A percentile compares a stretch with the other conserved stretches of the same genome.
phyloP scores from a whole-genome alignment of 2,797 vertebrate genomes.

The Garrulus glandarius region DNA sequence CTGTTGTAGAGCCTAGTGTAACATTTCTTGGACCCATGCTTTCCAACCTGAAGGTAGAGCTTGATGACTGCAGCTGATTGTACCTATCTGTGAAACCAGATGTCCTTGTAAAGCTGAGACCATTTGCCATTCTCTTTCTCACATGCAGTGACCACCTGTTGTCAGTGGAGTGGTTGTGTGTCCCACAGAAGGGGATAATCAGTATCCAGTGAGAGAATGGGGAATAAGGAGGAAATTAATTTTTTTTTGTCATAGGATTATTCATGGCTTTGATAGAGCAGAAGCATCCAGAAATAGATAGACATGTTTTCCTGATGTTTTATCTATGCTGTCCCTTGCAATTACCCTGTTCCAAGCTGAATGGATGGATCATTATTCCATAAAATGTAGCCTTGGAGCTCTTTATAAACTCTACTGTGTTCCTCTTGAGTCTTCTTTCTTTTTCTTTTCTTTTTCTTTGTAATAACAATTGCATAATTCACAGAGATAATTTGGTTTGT shows the following conservation, averaged over 20 bases:
- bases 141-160: neutral
- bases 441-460: neutral
- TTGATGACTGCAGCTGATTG: neutral
- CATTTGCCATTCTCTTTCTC: neutral
- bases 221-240: accelerated
- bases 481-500: neutral
- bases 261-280: neutral
- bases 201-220: neutral
- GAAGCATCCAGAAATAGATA: neutral
- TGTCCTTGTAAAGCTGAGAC: neutral
- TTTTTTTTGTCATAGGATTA: neutral
- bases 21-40: neutral
- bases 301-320: neutral
- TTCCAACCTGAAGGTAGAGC: neutral
- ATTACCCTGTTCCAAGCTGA: neutral
- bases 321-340: neutral
- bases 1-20: neutral
- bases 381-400: neutral
- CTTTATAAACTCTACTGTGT: neutral
- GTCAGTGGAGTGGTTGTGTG: neutral
- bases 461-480: neutral
- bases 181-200: neutral
- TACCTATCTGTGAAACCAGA: neutral
- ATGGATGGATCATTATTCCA: neutral
- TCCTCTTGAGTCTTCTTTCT: neutral